Base-by-base conservation (phyloP, 2,797 vertebrate genomes). In the Bufotes viridis region DNA sequence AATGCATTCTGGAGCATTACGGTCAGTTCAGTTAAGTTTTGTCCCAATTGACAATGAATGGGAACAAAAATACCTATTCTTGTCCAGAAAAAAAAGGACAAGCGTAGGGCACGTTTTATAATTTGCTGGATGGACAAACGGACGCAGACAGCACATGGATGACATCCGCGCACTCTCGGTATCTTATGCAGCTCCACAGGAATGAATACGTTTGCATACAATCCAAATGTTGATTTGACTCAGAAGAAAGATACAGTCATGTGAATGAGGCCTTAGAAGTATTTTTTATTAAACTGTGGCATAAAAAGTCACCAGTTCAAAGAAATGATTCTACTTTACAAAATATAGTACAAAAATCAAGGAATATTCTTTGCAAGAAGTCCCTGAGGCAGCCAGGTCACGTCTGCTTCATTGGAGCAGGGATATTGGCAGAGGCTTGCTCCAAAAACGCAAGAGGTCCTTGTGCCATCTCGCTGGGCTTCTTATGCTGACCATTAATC, bases 381-480 rank as follows among this genome's bases (percentile, higher is more conserved):
- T 69, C 81, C 42, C 18, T 17, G 7, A 17, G 10, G 51, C 51
- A 49, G 51, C 20, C 67, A 57, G 13, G 61, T 94, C 92, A 96
- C 0, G 92, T 97, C 85, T 95, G 98, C 93, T 99, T 99, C 93
- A 98, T 94, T 20, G 98, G 97, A 49, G 98, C 98, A 1, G 98
- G 97, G 82, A 99, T 96, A 85, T 95, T 98, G 0, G 98, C 97
- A 9, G 98, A 98, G 0, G 98, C 98, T 93, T 99, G 98, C 89
- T 99, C 98, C 10, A 99, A 93, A 91, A 97, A 99, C 61, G 97
- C 96, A 83, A 99, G 90, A 0, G 97, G 97, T 80, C 97, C 98
- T 3, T 97, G 97, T 0, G 97, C 96, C 29, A 97, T 93, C 81
- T 99, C 98, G 0, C 96, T 90, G 17, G 98, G 97, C 88, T 98